Conservation (phyloP, 2,797 vertebrate species). For the Oreonectes daqikongensis region DNA sequence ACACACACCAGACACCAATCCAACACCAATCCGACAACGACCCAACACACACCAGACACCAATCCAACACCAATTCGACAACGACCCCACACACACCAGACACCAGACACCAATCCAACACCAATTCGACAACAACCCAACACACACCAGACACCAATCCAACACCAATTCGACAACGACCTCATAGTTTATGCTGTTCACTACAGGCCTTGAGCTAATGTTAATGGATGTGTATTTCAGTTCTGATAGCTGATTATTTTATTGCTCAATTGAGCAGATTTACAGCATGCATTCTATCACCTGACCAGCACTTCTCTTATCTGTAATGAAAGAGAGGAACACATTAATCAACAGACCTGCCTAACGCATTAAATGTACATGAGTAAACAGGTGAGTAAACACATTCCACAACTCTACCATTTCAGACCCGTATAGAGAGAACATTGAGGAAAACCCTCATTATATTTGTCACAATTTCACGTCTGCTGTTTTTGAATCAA, state of each 20-base stretch:
- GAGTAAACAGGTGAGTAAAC: conserved; percentile 99
- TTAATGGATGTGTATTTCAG: conserved; percentile 99
- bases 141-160: conserved; percentile 8
- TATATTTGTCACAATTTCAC: conserved; percentile 99
- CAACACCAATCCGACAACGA: not conserved
- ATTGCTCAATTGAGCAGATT: conserved; percentile 99
- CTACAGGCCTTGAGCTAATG: conserved; percentile 86
- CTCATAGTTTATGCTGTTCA: conserved; percentile 61
- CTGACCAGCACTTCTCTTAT: conserved; percentile 99
- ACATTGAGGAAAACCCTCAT: conserved; percentile 83
- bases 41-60: not conserved
- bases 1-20: not conserved
- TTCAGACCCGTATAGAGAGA: conserved; percentile 73
- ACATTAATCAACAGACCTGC: conserved; percentile 99
- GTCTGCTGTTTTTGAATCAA: conserved; percentile 99
- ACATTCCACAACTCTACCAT: conserved; percentile 93
- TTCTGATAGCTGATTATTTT: conserved; percentile 99
- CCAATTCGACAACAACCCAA: conserved; percentile 41
- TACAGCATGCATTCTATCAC: conserved; percentile 98
- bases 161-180: too few species aligned
- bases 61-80: not conserved
- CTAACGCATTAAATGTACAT: conserved; percentile 99
- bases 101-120: not conserved
- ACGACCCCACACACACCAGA: not conserved
- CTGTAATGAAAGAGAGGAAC: conserved; percentile 99